Evolutionary conservation across 2,888 invertebrate species (phyloP), one percentile per base, ranked within the genome.

Genomic region (Cancer borealis): DNA sequence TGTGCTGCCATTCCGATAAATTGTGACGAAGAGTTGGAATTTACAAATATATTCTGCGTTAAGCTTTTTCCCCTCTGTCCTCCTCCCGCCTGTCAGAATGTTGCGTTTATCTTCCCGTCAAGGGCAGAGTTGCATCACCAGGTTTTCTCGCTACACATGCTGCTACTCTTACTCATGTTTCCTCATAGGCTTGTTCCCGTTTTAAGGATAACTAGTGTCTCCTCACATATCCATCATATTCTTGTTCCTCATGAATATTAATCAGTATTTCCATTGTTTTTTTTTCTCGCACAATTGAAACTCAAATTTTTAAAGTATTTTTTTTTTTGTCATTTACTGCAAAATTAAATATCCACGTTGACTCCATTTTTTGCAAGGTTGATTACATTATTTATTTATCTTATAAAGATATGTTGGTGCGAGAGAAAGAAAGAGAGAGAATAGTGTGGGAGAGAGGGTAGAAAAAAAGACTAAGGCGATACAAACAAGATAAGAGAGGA

Each of bases 401-500:
- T 39, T 39, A 39, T 39, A 39, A 39, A 39, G 39, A 39, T 39
- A 2, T 0, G 39, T 39, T 39, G 39, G 21, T 21, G 73, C n/a
- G 73, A 73, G 73, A 73, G 73, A 73, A 8, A 73, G 73, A 73
- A n/a, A 73, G 66, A 73, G 66, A 73, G 66, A 84, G 79, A 84
- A 84, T 14, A 84, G 79, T 30, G 79, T 12, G 79, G 12, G 79
- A 84, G 79, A 84, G 79, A 84, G 30, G 30, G 39, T 39, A 10
- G 21, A 30, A 21, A 0, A 21, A 84, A 21, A 84, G 79, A 84
- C 21, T 30, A 21, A 84, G 30, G 30, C 79, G 14, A 84, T 39
- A 10, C 84, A 84, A 84, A 84, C 39, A 84, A 10, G 84, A 14
- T 30, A 6, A 39, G 84, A 84, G 30, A 39, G n/a, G 39, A 39